Conservation (phyloP, 2,113 vertebrate species). For the Bufo bufo region DNA sequence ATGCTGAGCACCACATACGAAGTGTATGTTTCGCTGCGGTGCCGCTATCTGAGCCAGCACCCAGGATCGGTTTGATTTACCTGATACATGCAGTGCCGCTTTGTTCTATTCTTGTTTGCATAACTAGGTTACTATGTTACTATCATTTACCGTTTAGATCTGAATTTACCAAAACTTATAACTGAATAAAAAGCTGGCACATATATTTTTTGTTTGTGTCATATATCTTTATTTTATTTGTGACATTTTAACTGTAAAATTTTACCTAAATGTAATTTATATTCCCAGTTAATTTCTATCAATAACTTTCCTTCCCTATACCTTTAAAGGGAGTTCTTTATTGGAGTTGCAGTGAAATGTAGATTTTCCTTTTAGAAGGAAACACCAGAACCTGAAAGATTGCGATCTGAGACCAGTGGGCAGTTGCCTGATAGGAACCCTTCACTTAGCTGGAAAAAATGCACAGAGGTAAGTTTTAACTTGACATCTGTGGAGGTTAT, state of each 20-base stretch:
- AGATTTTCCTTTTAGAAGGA: conserved; percentile 19
- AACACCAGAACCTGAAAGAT: conserved; percentile 45
- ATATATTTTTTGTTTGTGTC: too few relatives aligned
- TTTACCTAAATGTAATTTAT: neutral
- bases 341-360: neutral
- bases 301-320: neutral
- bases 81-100: too few relatives aligned
- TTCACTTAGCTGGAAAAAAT: conserved; percentile 56
- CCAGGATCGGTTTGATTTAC: too few relatives aligned
- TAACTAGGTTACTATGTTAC: too few relatives aligned
- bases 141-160: too few relatives aligned
- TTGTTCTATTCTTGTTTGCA: too few relatives aligned
- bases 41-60: too few relatives aligned
- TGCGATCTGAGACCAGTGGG: conserved; percentile 54
- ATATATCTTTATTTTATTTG: neutral
- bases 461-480: conserved; percentile 45
- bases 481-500: conserved; percentile 56
- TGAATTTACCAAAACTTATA: too few relatives aligned
- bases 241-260: neutral
- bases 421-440: conserved; percentile 48
- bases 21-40: too few relatives aligned
- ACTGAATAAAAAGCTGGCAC: too few relatives aligned
- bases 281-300: neutral
- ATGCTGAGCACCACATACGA: too few relatives aligned
- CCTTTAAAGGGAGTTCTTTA: neutral